Evolutionary conservation across 53 echinoderm and acorn worm species (phyloP), one percentile per base, ranked within the genome.

Genomic region (Temnopleurus reevesii): DNA sequence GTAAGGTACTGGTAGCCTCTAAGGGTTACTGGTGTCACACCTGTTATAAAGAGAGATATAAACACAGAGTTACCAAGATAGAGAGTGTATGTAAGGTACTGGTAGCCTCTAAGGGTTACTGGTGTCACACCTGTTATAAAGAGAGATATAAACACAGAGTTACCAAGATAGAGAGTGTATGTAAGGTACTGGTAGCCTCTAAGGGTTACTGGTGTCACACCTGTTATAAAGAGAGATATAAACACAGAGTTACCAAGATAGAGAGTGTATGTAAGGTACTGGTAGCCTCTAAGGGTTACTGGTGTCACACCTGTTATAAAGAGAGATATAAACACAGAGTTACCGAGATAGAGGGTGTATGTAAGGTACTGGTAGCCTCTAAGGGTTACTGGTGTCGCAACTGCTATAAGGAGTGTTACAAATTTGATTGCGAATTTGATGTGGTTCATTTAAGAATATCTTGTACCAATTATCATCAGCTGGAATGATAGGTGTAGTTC

Each of bases 71-170:
- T 46, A 15, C 79, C 79, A 4, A 77, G 79, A 46, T 45, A 77
- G 4, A 77, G 25, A 27, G 79, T 45, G 46, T 77, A 25, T 4
- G 45, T 46, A 45, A 77, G 8, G 23, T 77, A 77, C 46, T 77
- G 79, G 46, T n/a, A 77, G 17, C 79, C 79, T n/a, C 79, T 25
- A n/a, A 77, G 79, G 46, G 79, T 77, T 4, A 77, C 21, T 19
- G 79, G 12, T 18, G 79, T 77, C 4, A 25, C 45, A 18, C 79
- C 79, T 77, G 79, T n/a, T 46, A 4, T 15, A 31, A 29, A 19
- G 9, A 71, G 76, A 34, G 19, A n/a, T n/a, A n/a, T n/a, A n/a
- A n/a, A n/a, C n/a, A n/a, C n/a, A n/a, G n/a, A n/a, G 9, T 43
- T 46, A 15, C 79, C 79, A 4, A 77, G 79, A 46, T 45, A 77